Conservation (phyloP, 2,113 vertebrate genomes). For the Hyperoodon ampullatus region DNA sequence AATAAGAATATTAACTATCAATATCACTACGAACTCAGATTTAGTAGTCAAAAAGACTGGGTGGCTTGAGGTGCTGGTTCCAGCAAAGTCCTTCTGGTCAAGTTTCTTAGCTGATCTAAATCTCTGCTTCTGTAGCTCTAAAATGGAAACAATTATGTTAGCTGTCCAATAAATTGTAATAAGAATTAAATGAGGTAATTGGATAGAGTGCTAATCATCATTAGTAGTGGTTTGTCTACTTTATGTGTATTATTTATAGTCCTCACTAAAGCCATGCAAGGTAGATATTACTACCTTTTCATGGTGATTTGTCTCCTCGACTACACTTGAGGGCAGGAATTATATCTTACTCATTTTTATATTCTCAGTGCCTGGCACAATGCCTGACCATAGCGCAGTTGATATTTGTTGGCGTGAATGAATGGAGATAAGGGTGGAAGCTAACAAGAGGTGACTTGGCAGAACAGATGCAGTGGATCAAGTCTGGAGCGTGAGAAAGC, state of each 20-base stretch:
- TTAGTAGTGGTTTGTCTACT: neutral
- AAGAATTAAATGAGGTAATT: neutral
- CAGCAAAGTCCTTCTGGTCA: neutral
- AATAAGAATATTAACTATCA: neutral
- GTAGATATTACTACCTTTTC: neutral
- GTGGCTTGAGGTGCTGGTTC: neutral
- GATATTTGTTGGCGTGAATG: neutral
- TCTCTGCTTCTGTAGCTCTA: neutral
- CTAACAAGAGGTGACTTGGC: neutral
- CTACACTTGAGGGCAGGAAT: neutral
- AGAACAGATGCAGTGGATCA: neutral
- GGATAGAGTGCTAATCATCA: neutral
- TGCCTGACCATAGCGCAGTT: neutral
- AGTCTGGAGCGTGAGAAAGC: neutral
- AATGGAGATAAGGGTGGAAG: neutral
- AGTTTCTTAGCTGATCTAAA: neutral
- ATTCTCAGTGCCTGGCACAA: neutral
- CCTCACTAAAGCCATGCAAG: neutral
- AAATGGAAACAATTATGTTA: neutral
- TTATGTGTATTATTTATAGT: neutral
- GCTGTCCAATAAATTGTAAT: neutral
- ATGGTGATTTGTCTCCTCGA: neutral
- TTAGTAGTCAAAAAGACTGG: neutral
- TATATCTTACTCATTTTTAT: neutral
- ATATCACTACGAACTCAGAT: neutral